These are phyloP conservation scores for Eonycteris spelaea DNA, from an alignment of 2,113 vertebrate species.

Conservation along the genomic window DNA sequence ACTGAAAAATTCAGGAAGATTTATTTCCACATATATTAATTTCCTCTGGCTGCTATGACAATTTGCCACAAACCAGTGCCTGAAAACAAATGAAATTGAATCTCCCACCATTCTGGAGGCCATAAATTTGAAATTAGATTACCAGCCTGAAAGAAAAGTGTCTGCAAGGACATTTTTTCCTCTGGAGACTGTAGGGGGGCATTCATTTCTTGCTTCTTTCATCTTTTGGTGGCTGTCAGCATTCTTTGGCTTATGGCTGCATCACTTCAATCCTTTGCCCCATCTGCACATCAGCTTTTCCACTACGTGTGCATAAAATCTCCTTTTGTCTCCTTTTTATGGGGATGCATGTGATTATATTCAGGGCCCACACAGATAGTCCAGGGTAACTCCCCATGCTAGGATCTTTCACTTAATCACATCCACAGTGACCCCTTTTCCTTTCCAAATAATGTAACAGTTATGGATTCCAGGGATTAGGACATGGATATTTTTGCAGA, in stretches of 20 bases:
- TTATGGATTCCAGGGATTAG: neutral
- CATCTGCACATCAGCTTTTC: neutral
- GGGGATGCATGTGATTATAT: neutral
- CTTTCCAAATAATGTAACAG: neutral
- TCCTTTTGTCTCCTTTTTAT: neutral
- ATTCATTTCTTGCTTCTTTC: neutral
- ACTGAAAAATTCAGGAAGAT: slow-evolving; percentile 7
- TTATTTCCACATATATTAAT: neutral
- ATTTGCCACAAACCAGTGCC: neutral
- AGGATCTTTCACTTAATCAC: neutral
- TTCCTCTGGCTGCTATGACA: neutral
- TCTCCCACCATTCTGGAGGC: neutral
- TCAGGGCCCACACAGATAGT: neutral
- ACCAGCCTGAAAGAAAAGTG: neutral
- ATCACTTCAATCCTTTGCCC: neutral
- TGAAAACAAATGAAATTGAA: slow-evolving; percentile 41
- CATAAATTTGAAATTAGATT: slow-evolving; percentile 21
- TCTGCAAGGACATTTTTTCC: neutral
- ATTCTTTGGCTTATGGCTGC: neutral
- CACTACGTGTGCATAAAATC: neutral
- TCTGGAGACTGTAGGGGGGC: neutral
- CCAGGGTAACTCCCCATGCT: neutral
- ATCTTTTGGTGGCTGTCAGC: neutral
- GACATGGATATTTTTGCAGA: neutral
- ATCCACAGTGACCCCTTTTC: neutral